A percentile compares a stretch with the other conserved stretches of the same genome.
These are phyloP conservation scores for Notarius lentiginosus DNA, from an alignment of 2,113 vertebrate genomes.

Conservation along the genomic window DNA sequence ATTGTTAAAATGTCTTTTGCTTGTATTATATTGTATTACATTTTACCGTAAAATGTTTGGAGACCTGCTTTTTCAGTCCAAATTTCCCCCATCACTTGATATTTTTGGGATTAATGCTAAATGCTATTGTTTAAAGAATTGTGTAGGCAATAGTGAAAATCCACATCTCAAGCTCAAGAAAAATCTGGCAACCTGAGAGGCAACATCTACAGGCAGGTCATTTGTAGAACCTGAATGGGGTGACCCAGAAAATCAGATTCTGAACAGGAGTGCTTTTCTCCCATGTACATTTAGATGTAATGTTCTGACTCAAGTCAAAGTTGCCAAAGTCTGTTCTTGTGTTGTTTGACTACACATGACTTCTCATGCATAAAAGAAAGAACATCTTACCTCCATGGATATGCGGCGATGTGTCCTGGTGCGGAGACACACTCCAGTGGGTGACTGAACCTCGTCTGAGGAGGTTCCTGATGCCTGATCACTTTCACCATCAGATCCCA, in stretches of 20 bases:
- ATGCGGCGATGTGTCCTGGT: slow-evolving; percentile 90
- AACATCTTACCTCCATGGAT: slow-evolving; percentile 90
- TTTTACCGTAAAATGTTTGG: too few species aligned
- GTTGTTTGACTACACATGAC: not conserved
- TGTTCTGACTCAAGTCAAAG: not conserved
- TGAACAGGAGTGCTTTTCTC: too few species aligned
- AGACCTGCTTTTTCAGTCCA: not conserved
- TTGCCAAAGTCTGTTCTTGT: too few species aligned
- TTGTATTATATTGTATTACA: not conserved
- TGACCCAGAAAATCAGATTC: not conserved
- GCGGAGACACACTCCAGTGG: slow-evolving; percentile 94
- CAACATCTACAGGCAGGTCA: not conserved
- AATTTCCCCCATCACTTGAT: not conserved
- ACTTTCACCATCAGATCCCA: slow-evolving; percentile 98
- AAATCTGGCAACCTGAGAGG: not conserved
- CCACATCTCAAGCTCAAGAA: not conserved
- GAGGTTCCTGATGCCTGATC: slow-evolving; percentile 98
- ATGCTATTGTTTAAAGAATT: not conserved
- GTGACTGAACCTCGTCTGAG: slow-evolving; percentile 97
- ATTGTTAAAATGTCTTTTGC: not conserved
- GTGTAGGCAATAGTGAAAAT: not conserved
- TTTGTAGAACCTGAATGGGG: not conserved
- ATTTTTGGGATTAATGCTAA: not conserved
- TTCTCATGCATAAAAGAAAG: not conserved
- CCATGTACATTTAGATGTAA: not conserved